Evolutionary conservation across 2,113 vertebrate species (phyloP).

Genomic region (Hemichromis elongatus): DNA sequence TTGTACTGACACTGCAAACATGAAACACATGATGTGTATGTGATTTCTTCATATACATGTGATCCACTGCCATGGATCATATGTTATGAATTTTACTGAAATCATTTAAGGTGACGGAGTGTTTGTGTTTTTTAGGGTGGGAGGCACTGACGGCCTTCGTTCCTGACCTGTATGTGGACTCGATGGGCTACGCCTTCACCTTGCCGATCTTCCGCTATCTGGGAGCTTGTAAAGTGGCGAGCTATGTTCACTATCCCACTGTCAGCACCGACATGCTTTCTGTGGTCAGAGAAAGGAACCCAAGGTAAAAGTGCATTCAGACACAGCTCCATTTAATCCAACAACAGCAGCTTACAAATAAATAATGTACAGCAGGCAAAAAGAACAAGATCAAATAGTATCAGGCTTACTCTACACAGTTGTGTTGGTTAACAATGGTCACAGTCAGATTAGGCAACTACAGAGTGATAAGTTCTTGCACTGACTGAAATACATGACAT

Average conservation of each 20-base stretch:
- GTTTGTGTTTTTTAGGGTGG: constrained; percentile 69
- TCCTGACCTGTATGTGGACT: constrained; percentile 90
- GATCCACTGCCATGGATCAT: neutral
- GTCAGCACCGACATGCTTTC: constrained; percentile 95
- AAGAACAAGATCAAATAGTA: neutral
- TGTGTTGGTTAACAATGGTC: neutral
- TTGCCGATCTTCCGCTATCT: constrained; percentile 89
- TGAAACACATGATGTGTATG: neutral
- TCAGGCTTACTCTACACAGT: neutral
- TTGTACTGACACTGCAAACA: neutral
- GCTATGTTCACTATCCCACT: constrained; percentile 94
- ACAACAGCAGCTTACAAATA: neutral
- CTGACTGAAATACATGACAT: neutral
- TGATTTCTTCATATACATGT: neutral
- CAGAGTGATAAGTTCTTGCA: neutral
- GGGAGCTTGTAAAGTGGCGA: constrained; percentile 79
- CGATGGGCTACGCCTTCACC: constrained; percentile 93
- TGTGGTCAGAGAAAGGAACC: constrained; percentile 80
- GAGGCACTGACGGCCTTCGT: constrained; percentile 84
- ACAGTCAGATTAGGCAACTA: neutral
- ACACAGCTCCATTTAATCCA: neutral
- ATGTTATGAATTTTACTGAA: neutral
- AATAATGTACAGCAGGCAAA: neutral
- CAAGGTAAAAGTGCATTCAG: constrained; percentile 47
- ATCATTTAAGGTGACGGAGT: neutral